Evolutionary conservation across 2,113 vertebrate species (phyloP).

Genomic region (Pholis gunnellus): DNA sequence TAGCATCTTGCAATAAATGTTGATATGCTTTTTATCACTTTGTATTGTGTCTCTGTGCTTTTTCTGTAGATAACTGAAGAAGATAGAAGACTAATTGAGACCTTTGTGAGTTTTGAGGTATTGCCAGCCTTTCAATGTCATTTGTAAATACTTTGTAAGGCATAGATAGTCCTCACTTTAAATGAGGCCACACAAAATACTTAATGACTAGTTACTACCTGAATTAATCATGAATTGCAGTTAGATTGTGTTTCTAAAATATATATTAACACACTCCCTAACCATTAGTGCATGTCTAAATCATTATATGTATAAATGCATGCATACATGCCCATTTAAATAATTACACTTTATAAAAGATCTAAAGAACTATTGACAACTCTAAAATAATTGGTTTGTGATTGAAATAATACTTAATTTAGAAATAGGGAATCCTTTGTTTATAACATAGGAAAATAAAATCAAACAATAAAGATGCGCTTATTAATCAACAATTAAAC

Average conservation of each 20-base stretch:
- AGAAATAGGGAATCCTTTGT: not conserved
- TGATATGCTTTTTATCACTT: not conserved
- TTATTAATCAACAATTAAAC: not conserved
- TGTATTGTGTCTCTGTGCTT: no score
- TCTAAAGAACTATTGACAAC: not conserved
- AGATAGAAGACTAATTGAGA: not conserved
- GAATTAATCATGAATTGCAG: not conserved
- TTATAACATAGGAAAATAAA: not conserved
- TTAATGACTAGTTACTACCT: not conserved
- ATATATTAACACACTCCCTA: not conserved
- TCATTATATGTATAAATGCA: not conserved
- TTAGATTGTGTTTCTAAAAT: not conserved
- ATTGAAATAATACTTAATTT: not conserved
- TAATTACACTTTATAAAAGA: not conserved
- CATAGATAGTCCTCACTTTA: not conserved
- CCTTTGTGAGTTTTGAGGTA: not conserved
- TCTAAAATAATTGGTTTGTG: not conserved
- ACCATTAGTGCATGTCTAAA: not conserved
- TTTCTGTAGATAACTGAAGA: not conserved
- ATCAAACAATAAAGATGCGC: not conserved
- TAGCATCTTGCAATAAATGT: not conserved
- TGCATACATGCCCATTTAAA: not conserved
- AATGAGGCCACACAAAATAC: not conserved
- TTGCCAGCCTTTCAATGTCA: not conserved
- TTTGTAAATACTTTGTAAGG: not conserved